Base-by-base conservation (phyloP, 2,113 vertebrate genomes). In the Trogon melanurus region DNA sequence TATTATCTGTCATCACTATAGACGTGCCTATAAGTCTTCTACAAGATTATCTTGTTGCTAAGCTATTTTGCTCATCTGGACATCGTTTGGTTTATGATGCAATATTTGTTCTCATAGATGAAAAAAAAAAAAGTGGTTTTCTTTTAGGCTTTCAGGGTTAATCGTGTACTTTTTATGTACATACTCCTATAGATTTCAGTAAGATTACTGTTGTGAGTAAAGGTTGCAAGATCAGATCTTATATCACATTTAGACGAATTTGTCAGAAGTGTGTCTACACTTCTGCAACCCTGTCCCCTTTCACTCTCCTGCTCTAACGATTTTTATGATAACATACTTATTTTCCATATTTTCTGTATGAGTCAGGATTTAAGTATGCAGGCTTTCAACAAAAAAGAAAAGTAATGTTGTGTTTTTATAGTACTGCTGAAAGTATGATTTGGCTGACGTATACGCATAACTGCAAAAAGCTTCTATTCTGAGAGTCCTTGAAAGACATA, bases 61-160 rank as follows among this genome's bases (percentile, higher is more conserved):
- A 91, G 53, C 45, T 66, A 75, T 80, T 94, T 85, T 90, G 80
- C 60, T 90, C 64, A 74, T 96, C 84, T 88, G 71, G 71, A 66
- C 20, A 73, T 83, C 1, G 34, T 93, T 94, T 94, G 67, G 17
- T 95, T 67, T 84, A 69, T 88, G 79, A 85, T 57, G 53, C 34
- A 84, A 21, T 88, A 90, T 66, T 93, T 94, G 29, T 79, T 94
- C 91, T 93, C 48, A 30, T 80, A 90, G 44, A 20, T 14, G 14
- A 85, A 94, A 91, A 85, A 89, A 85, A 89, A 66, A 64, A 11
- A n/a, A 56, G 34, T 29, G 47, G 6, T 36, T 83, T 88, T 76
- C 34, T 83, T 82, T 88, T 25, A 70, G 50, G 19, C 65, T 90
- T 93, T 89, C 18, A 74, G 34, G 29, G 20, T 64, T 85, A 89